A percentile compares a stretch with the other conserved stretches of the same genome.
Conservation (phyloP, 2,888 invertebrate genomes). For the Saturnia japonica region DNA sequence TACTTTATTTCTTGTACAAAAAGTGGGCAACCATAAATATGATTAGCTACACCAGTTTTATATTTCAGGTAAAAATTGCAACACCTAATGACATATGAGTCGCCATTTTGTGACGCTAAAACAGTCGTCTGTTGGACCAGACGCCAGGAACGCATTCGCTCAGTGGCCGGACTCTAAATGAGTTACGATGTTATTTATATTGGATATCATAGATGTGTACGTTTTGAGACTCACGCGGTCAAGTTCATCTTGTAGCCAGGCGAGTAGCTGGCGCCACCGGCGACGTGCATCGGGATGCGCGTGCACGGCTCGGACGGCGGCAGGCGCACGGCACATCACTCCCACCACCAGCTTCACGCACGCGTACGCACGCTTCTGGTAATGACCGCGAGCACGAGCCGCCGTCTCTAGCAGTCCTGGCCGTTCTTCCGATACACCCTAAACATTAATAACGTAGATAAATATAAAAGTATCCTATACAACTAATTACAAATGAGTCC, state of each 20-base stretch:
- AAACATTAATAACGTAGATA: constrained; percentile 12
- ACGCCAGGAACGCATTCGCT: too few relatives aligned
- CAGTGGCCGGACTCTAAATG: too few relatives aligned
- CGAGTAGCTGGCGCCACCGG: constrained; percentile 94
- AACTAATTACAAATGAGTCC: neutral
- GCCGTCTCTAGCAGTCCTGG: constrained; percentile 97
- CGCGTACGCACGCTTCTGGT: constrained; percentile 98
- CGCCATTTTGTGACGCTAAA: too few relatives aligned
- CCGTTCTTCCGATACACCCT: constrained; percentile 83
- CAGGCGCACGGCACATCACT: constrained; percentile 92
- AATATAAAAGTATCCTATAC: neutral
- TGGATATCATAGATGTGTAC: too few relatives aligned
- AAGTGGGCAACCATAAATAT: too few relatives aligned
- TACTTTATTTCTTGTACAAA: too few relatives aligned
- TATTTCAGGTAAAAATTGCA: too few relatives aligned
- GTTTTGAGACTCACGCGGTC: constrained; percentile 83
- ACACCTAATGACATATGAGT: too few relatives aligned
- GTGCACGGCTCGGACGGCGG: constrained; percentile 90
- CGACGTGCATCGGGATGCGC: constrained; percentile 89
- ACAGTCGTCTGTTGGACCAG: too few relatives aligned
- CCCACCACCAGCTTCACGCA: constrained; percentile 97
- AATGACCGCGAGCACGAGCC: constrained; percentile 94
- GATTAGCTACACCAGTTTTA: too few relatives aligned
- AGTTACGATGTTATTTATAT: too few relatives aligned
- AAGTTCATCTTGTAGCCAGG: constrained; percentile 97